Percentiles rank a stretch among this genome's conserved stretches.
Evolutionary conservation across 2,888 invertebrate genomes (phyloP).

Genomic region (Tachina grossa): DNA sequence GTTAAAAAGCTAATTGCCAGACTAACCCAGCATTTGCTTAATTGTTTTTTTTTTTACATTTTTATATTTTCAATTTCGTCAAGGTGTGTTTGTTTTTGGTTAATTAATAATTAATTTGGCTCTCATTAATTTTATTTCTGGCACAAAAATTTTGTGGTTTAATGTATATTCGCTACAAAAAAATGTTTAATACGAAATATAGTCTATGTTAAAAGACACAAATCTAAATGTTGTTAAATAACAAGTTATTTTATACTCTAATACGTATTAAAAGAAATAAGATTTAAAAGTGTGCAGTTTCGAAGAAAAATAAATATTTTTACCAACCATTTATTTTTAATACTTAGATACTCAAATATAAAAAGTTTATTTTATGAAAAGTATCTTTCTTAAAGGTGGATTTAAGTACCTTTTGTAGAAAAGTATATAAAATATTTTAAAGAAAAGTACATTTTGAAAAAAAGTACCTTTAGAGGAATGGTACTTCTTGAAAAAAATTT

Average conservation of each 20-base stretch:
- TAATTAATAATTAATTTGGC: constrained; percentile 52
- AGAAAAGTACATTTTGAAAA: no score
- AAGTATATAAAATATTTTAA: no score
- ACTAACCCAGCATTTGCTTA: constrained; percentile 62
- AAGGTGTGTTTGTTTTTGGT: constrained; percentile 32
- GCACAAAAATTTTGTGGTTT: neutral
- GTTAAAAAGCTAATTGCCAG: constrained; percentile 52
- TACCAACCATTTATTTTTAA: no score
- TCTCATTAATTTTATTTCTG: constrained; percentile 33
- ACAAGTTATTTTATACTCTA: neutral
- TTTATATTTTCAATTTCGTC: constrained; percentile 18
- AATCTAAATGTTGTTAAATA: constrained; percentile 27
- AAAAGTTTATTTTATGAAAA: no score
- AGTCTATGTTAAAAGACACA: neutral
- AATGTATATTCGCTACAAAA: constrained; percentile 15
- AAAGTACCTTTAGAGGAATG: no score
- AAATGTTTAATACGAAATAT: neutral
- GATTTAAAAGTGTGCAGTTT: constrained; percentile 18
- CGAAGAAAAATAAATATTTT: neutral
- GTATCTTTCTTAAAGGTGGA: no score
- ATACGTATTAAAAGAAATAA: neutral
- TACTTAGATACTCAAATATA: no score
- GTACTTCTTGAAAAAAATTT: no score
- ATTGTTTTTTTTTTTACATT: constrained; percentile 48
- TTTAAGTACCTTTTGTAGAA: no score